Evolutionary conservation across 2,888 invertebrate genomes (phyloP).

Genomic region (Dicycla oo): DNA sequence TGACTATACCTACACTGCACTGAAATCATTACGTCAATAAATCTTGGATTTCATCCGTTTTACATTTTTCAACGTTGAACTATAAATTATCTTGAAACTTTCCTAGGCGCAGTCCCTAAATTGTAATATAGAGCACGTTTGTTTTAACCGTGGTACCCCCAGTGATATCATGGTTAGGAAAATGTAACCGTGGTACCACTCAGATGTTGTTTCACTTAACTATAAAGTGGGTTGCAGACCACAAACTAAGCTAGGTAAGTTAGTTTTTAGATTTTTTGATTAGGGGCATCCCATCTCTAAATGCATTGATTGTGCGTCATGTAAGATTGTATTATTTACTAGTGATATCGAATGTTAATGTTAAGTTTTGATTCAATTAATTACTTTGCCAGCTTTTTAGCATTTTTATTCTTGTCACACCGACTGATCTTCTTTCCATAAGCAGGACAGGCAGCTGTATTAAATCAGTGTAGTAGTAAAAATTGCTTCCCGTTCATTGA

Average conservation of each 20-base stretch:
- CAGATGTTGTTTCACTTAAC: too few species aligned
- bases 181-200: too few species aligned
- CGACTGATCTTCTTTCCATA: neutral
- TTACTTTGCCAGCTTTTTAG: neutral
- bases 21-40: neutral
- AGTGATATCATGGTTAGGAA: too few species aligned
- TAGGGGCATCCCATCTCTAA: neutral
- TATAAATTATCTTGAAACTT: neutral
- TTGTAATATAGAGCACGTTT: neutral
- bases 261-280: conserved; percentile 6
- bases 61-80: neutral
- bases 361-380: neutral
- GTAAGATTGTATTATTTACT: neutral
- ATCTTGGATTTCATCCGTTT: neutral
- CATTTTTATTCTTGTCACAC: neutral
- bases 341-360: neutral
- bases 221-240: too few species aligned
- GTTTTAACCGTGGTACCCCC: too few species aligned
- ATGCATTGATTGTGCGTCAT: neutral
- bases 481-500: neutral
- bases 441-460: neutral
- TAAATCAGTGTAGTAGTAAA: neutral
- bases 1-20: neutral
- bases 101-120: neutral
- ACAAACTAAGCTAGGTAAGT: too few species aligned